Conservation (phyloP, 2,888 invertebrate species). For the Oxycera nigricornis region DNA sequence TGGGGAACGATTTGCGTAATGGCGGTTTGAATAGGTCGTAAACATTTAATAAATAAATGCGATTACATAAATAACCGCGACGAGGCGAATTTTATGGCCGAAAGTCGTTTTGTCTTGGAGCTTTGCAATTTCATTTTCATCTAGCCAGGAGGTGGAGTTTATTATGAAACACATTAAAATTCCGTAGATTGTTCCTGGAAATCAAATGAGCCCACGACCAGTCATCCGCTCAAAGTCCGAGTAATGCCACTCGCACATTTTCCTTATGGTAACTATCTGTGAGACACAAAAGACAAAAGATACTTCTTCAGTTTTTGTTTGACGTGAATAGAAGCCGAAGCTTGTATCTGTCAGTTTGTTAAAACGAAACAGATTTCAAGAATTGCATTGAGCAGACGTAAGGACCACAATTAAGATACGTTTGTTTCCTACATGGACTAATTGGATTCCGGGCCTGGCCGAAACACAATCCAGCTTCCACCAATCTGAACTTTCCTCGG, state of each 20-base stretch:
- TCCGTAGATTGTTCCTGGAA: too few species aligned
- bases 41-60: not conserved
- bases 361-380: not conserved
- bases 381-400: not conserved
- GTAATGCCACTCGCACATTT: not conserved
- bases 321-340: not conserved
- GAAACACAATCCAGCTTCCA: not conserved
- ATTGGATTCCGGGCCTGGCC: not conserved
- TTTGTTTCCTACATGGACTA: not conserved
- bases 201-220: too few species aligned
- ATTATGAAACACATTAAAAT: too few species aligned
- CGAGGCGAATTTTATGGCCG: too few species aligned
- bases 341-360: not conserved
- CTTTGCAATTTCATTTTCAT: too few species aligned
- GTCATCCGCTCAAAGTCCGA: too few species aligned
- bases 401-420: not conserved
- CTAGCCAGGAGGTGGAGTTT: too few species aligned
- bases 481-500: too few species aligned
- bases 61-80: too few species aligned
- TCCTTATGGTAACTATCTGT: not conserved
- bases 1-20: not conserved
- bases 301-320: not conserved
- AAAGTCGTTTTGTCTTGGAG: too few species aligned
- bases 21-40: not conserved
- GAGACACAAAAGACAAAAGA: not conserved